These are phyloP conservation scores for Chironomus tepperi DNA, from an alignment of 1,140 invertebrate species.

Conservation along the genomic window DNA sequence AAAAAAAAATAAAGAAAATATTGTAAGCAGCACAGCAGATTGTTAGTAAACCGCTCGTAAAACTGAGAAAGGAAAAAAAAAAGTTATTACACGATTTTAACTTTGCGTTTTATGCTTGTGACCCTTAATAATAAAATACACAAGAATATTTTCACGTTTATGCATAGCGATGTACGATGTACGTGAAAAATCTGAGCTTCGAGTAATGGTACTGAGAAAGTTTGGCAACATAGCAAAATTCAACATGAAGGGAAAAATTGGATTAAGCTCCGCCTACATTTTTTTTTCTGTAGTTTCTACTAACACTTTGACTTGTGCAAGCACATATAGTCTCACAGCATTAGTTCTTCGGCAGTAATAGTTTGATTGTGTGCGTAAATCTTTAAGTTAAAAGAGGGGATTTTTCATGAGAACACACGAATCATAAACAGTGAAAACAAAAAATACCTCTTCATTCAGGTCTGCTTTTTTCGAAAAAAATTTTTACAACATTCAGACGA, in stretches of 20 bases:
- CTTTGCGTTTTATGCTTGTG: constrained; percentile 6
- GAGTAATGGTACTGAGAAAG: background rate
- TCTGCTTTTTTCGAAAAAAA: background rate
- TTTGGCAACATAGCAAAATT: background rate
- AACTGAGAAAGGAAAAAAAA: background rate
- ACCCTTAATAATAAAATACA: background rate
- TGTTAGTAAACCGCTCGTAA: background rate
- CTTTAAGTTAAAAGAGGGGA: background rate
- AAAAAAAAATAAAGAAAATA: too few relatives aligned
- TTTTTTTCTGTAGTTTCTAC: background rate
- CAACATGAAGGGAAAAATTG: background rate
- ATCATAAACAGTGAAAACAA: background rate
- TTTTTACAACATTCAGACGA: constrained; percentile 19
- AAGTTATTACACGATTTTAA: constrained; percentile 7
- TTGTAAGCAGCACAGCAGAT: too few relatives aligned
- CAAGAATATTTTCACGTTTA: too few relatives aligned
- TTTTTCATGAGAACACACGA: background rate
- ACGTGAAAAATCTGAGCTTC: background rate
- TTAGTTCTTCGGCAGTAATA: background rate
- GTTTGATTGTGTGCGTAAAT: background rate
- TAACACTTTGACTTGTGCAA: background rate
- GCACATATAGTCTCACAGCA: background rate
- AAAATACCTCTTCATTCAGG: background rate
- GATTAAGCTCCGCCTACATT: background rate
- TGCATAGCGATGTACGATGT: background rate